A percentile compares a stretch with the other conserved stretches of the same genome.
Evolutionary conservation across 64 coral and sea anemone genomes (phyloP).

Genomic region (Montipora foliosa): DNA sequence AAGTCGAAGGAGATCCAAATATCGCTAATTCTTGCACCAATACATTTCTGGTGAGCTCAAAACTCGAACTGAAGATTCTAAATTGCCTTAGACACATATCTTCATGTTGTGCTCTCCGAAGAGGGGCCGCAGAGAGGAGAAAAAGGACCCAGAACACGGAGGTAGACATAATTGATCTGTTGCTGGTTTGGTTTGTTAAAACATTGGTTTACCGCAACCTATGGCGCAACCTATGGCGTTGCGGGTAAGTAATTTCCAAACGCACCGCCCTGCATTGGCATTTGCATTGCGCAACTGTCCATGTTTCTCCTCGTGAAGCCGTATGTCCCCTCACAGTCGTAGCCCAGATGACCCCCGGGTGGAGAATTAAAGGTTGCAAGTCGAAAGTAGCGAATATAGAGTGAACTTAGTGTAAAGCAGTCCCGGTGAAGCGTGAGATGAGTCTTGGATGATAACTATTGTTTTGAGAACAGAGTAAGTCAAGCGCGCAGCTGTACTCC

Average conservation of each 20-base stretch:
- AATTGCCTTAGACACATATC: too few relatives aligned
- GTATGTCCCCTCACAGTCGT: neutral
- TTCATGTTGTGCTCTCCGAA: too few relatives aligned
- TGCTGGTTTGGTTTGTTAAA: too few relatives aligned
- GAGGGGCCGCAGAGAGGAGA: too few relatives aligned
- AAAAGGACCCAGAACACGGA: too few relatives aligned
- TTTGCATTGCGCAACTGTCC: conserved; percentile 12
- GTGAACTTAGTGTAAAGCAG: neutral
- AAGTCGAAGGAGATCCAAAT: too few relatives aligned
- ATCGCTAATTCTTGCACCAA: too few relatives aligned
- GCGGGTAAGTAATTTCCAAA: conserved; percentile 32
- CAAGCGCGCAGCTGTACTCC: conserved; percentile 52
- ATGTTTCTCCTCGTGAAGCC: neutral
- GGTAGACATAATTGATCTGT: too few relatives aligned
- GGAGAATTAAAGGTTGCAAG: conserved; percentile 20
- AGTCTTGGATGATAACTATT: conserved; percentile 16
- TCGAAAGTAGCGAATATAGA: neutral
- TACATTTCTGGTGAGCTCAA: too few relatives aligned
- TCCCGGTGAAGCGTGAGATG: conserved; percentile 29
- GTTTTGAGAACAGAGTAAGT: conserved; percentile 50
- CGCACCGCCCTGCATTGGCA: conserved; percentile 2
- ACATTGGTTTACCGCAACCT: too few relatives aligned
- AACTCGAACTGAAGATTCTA: too few relatives aligned
- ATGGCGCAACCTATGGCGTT: conserved; percentile 40
- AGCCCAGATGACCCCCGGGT: conserved; percentile 23